Percentiles rank a stretch among this genome's conserved stretches.
Conservation (phyloP, 2,797 vertebrate species). For the Clarias fuscus region DNA sequence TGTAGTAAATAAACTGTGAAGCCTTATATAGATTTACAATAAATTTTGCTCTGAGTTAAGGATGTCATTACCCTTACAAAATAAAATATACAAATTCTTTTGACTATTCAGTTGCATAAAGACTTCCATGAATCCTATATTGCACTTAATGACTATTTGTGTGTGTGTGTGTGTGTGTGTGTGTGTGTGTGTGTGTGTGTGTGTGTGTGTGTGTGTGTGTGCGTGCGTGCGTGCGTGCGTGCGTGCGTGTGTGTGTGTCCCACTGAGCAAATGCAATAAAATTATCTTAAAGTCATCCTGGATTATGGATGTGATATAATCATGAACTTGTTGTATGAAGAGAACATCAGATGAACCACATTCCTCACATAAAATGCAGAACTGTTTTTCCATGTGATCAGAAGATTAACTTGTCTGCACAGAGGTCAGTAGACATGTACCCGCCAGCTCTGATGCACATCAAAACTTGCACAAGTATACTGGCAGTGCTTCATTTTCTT, state of each 20-base stretch:
- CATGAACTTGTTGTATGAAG: not conserved
- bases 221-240: not conserved
- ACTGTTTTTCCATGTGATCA: constrained; percentile 9
- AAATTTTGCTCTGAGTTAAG: not conserved
- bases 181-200: no score
- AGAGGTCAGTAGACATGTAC: constrained; percentile 36
- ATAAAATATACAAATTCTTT: not conserved
- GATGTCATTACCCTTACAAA: not conserved
- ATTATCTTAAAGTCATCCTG: not conserved
- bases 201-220: no score
- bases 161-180: not conserved
- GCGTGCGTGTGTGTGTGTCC: not conserved
- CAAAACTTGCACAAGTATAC: constrained; percentile 50
- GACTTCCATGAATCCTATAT: not conserved
- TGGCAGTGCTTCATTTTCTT: constrained; percentile 38
- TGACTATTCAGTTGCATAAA: not conserved
- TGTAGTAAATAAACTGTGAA: no score
- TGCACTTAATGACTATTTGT: not conserved
- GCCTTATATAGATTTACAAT: not conserved
- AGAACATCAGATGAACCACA: not conserved
- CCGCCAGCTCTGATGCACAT: constrained; percentile 31
- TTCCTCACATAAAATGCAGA: constrained; percentile 17
- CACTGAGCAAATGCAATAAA: not conserved
- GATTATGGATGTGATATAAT: not conserved
- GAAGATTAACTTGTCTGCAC: constrained; percentile 36